A percentile compares a stretch with the other conserved stretches of the same genome.
phyloP scores from a whole-genome alignment of 1,140 invertebrate species.

The Hormaphis cornu region DNA sequence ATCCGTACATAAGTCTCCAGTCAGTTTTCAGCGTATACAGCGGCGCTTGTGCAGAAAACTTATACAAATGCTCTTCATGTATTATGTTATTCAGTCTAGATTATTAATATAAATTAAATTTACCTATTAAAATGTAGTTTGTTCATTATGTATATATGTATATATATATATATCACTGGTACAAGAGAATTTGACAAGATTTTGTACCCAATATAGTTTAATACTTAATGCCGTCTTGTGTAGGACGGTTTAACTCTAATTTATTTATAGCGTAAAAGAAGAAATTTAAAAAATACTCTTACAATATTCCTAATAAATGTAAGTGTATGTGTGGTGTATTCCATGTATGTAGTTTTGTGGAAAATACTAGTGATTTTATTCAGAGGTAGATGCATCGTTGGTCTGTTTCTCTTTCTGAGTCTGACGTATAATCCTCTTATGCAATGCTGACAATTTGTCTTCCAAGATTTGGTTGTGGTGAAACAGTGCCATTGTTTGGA shows the following conservation, averaged over 20 bases:
- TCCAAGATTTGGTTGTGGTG: constrained; percentile 1
- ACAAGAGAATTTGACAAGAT: not conserved
- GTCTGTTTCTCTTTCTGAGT: not conserved
- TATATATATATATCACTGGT: constrained; percentile 1
- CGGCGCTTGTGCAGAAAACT: not conserved
- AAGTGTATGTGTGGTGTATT: not conserved
- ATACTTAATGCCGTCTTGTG: not conserved
- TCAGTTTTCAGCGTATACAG: no score
- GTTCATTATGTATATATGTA: no score
- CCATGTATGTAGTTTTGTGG: no score
- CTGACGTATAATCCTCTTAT: not conserved
- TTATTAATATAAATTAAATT: not conserved
- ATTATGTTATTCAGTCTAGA: constrained; percentile 1
- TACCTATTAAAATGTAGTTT: not conserved
- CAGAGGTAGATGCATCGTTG: not conserved
- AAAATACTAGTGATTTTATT: not conserved
- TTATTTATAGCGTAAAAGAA: not conserved
- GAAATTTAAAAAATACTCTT: not conserved
- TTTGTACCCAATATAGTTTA: not conserved
- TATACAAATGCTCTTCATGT: constrained; percentile 18
- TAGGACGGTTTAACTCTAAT: not conserved
- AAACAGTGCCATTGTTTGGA: constrained; percentile 10
- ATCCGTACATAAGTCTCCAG: not conserved
- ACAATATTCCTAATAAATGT: not conserved
- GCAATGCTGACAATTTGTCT: not conserved